phyloP scores from a whole-genome alignment of 2,797 vertebrate genomes.

The Hoplostethus mediterraneus region DNA sequence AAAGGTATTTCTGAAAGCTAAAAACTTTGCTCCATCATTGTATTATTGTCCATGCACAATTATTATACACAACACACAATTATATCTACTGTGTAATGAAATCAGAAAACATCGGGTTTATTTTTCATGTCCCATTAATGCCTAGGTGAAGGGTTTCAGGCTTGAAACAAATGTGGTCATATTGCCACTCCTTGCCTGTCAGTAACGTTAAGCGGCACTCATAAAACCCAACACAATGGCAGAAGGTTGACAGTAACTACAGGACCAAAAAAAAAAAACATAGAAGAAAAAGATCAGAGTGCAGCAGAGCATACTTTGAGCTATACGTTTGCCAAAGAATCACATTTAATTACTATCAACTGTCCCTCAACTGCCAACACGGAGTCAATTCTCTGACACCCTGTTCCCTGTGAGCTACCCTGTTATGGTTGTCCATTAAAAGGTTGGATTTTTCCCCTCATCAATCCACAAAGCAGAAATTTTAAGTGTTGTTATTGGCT shows the following conservation, averaged over 20 bases:
- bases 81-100: too few relatives aligned
- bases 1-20: too few relatives aligned
- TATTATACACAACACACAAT: too few relatives aligned
- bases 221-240: not conserved
- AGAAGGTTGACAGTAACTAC: slow-evolving; percentile 1
- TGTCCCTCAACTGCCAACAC: slow-evolving; percentile 64
- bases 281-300: slow-evolving; percentile 38
- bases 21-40: not conserved
- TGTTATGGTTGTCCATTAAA: slow-evolving; percentile 51
- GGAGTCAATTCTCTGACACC: slow-evolving; percentile 61
- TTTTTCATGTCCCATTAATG: not conserved
- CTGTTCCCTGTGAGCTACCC: slow-evolving; percentile 59
- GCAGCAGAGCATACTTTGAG: slow-evolving; percentile 51
- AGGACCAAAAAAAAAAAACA: slow-evolving; percentile 33
- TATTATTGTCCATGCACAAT: not conserved
- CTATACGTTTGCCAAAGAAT: slow-evolving; percentile 53
- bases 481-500: not conserved
- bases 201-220: too few relatives aligned
- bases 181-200: not conserved
- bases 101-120: too few relatives aligned
- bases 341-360: slow-evolving; percentile 66
- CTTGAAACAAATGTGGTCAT: not conserved
- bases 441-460: slow-evolving; percentile 47
- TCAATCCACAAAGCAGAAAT: slow-evolving; percentile 39
- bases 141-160: not conserved